Evolutionary conservation across 2,888 invertebrate genomes (phyloP), one percentile per base, ranked within the genome.

Genomic region (Phytoseiulus persimilis): DNA sequence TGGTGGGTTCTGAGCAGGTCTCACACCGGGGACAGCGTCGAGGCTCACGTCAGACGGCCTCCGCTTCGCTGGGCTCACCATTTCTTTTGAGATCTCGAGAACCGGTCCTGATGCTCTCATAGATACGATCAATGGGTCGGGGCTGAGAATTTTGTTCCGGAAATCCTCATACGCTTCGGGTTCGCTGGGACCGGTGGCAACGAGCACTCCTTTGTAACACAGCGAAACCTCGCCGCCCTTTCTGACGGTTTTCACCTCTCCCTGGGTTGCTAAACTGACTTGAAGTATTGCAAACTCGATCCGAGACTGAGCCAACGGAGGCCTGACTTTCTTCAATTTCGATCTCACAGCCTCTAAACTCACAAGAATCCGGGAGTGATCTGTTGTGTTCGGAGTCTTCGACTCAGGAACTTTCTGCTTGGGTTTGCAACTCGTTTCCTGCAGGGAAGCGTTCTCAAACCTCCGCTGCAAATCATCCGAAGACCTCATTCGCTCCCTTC

Each of bases 281-380:
- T 87, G 87, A 28, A 87, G 87, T 31, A 87, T 87, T 0, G 33
- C 6, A 33, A 87, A 87, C 87, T 87, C 87, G 32, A 87, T 31
- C 23, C 87, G 87, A 45, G 87, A 31, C 23, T 32, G 32, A 23
- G n/a, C n/a, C 18, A 87, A 33, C 23, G 87, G 33, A 33, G 87
- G 87, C 33, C 87, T 33, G 45, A 87, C 87, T 28, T 87, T 33
- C 87, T n/a, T 87, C 87, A 87, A 33, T 28, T 18, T 28, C 0
- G 18, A 31, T 33, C 87, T 31, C 28, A 33, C 39, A 6, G 65
- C 65, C 65, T 65, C 65, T 18, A 65, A 28, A 18, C 11, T 28
- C 18, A 23, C 65, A 28, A 65, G 65, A 23, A 65, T 18, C 18
- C 1, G 1, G 65, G 28, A 65, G 2, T 65, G 65, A 65, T 65